Evolutionary conservation across 2,797 vertebrate genomes (phyloP).

Genomic region (Brotula barbata): DNA sequence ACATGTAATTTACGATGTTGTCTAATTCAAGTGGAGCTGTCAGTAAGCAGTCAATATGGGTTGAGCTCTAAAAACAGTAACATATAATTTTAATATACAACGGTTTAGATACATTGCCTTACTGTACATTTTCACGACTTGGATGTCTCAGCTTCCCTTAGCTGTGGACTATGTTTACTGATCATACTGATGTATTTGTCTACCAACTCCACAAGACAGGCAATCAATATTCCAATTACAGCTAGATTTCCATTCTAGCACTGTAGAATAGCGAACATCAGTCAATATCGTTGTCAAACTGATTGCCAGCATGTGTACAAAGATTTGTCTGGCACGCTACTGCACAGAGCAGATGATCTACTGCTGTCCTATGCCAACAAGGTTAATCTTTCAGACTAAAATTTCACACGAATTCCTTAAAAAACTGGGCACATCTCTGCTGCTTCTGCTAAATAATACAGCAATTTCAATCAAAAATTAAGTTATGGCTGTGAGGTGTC

Average conservation of each 20-base stretch:
- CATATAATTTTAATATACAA: slow-evolving; percentile 46
- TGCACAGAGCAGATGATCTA: slow-evolving; percentile 21
- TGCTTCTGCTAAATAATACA: background rate
- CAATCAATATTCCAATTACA: slow-evolving; percentile 75
- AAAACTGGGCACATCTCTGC: background rate
- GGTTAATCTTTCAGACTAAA: background rate
- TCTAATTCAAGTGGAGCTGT: background rate
- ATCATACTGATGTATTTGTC: slow-evolving; percentile 74
- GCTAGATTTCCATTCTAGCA: slow-evolving; percentile 65
- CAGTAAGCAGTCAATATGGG: slow-evolving; percentile 23
- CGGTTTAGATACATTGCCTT: slow-evolving; percentile 42
- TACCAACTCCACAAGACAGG: slow-evolving; percentile 56
- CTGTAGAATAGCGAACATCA: slow-evolving; percentile 39
- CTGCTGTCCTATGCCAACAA: background rate
- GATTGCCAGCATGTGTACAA: slow-evolving; percentile 13
- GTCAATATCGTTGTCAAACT: slow-evolving; percentile 60
- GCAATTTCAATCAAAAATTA: background rate
- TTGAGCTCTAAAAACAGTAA: slow-evolving; percentile 32
- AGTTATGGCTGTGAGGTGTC: no score
- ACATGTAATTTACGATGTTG: slow-evolving; percentile 32
- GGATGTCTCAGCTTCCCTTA: slow-evolving; percentile 43
- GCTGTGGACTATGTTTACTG: slow-evolving; percentile 61
- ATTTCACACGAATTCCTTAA: background rate
- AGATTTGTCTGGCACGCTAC: slow-evolving; percentile 10
- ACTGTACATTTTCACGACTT: slow-evolving; percentile 65